Evolutionary conservation across 2,888 invertebrate genomes (phyloP).

Genomic region (Temnothorax ravouxi): DNA sequence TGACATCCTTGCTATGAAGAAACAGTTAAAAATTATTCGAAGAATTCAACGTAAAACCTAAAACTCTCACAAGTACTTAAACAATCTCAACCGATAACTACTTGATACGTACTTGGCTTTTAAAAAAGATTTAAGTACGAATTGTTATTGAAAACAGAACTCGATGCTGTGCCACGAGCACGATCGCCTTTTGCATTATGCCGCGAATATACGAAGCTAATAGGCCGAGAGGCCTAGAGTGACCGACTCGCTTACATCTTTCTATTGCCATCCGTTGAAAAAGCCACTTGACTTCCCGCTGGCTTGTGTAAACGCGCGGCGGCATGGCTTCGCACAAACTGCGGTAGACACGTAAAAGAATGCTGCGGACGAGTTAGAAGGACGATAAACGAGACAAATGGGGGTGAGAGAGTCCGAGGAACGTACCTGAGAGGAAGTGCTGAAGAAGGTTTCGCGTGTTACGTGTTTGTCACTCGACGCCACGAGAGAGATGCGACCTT

Average conservation of each 20-base stretch:
- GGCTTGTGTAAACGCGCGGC: conserved; percentile 27
- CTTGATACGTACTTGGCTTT: background rate
- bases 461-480: conserved; percentile 66
- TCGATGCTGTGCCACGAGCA: background rate
- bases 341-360: conserved; percentile 23
- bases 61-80: background rate
- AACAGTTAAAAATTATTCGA: background rate
- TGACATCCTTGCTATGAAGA: background rate
- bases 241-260: background rate
- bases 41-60: background rate
- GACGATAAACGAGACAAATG: conserved; percentile 29
- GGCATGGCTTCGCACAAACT: conserved; percentile 14
- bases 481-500: conserved; percentile 65
- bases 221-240: background rate
- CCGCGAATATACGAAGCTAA: conserved; percentile 1
- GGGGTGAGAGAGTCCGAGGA: conserved; percentile 9
- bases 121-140: background rate
- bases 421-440: conserved; percentile 29
- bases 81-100: background rate
- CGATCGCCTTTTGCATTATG: background rate
- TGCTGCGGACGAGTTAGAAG: conserved; percentile 24
- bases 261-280: conserved; percentile 33
- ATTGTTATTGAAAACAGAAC: conserved; percentile 1
- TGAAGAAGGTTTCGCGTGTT: conserved; percentile 46
- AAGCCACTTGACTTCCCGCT: conserved; percentile 36